Percentiles rank a stretch among this genome's conserved stretches.
phyloP scores from a whole-genome alignment of 2,113 vertebrate species.

The Prionailurus bengalensis region DNA sequence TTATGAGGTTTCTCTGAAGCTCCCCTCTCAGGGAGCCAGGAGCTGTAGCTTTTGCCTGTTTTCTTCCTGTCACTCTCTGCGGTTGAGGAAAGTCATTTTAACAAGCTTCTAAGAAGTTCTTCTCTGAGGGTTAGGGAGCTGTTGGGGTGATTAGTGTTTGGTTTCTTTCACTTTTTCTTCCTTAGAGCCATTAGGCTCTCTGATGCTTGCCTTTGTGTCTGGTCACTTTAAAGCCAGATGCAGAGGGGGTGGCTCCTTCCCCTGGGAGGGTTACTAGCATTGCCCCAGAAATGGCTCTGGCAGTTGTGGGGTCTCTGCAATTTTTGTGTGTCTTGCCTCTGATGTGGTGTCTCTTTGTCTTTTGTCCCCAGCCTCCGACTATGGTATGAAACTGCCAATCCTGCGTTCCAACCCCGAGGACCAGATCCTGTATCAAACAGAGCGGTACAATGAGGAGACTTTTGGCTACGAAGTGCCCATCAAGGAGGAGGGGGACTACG shows the following conservation, averaged over 20 bases:
- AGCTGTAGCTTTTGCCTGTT: background rate
- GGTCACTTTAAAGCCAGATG: constrained; percentile 25
- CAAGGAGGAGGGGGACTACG: constrained; percentile 97
- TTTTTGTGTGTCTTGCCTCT: constrained; percentile 57
- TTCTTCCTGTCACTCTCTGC: background rate
- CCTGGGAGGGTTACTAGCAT: background rate
- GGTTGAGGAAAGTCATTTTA: background rate
- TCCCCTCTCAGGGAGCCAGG: background rate
- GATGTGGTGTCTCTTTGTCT: constrained; percentile 69
- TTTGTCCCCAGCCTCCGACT: constrained; percentile 94
- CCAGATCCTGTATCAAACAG: constrained; percentile 98
- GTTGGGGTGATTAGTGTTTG: background rate
- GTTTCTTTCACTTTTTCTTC: constrained; percentile 20
- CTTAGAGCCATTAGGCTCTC: background rate
- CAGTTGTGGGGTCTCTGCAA: background rate
- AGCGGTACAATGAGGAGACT: constrained; percentile 98
- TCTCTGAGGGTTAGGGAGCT: background rate
- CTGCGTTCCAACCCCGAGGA: constrained; percentile 96
- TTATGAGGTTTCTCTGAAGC: constrained; percentile 46
- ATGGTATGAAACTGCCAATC: constrained; percentile 97
- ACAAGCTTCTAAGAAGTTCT: background rate
- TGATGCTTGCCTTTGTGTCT: constrained; percentile 48
- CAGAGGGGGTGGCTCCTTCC: background rate
- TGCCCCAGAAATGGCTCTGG: constrained; percentile 3
- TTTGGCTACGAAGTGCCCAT: constrained; percentile 98